Evolutionary conservation across 2,113 vertebrate genomes (phyloP), one percentile per base, ranked within the genome.

Genomic region (Syngnathus floridae): DNA sequence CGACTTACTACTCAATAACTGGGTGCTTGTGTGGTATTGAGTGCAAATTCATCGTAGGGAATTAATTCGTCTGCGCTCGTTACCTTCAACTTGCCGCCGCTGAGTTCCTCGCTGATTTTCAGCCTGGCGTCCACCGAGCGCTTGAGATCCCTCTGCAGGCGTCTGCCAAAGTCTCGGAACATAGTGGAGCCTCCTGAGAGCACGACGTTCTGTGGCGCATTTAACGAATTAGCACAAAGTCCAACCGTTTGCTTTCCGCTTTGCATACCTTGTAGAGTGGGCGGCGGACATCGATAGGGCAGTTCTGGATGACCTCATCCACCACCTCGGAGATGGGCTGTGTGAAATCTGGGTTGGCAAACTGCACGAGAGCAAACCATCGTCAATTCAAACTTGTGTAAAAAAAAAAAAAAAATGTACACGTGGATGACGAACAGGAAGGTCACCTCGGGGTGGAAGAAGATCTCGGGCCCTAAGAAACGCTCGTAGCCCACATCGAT

Each of bases 291-390:
- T 99, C 97, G 49, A 99, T 99, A 70, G 97, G 97, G 79, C 97
- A 99, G 90, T 99, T 98, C 88, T 99, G 97, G 87, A 99, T 99
- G 77, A 99, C 97, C 86, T 99, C 96, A 70, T 99, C 97, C 82
- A 99, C 97, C 81, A 99, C 97, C 91, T 99, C 97, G 46, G 97
- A 98, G 89, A 99, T 99, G 11, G 97, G 97, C 82, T 99, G 97
- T 0, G 96, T 99, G 61, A 99, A 99, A 79, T 99, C 97, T 19
- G 97, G 96, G 89, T 99, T 99, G 83, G 95, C 96, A 88, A 98
- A 99, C 96, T 98, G 61, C 22, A 72, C 0, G 13, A 58, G 19
- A 26, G n/a, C 21, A 43, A 61, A 26, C 14, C 1, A 14, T 35
- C 17, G 14, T 35, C 14, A 35, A 56, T 35, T 31, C 1, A 4